Base-by-base conservation (phyloP, 2,888 invertebrate genomes). In the Tipula unca region DNA sequence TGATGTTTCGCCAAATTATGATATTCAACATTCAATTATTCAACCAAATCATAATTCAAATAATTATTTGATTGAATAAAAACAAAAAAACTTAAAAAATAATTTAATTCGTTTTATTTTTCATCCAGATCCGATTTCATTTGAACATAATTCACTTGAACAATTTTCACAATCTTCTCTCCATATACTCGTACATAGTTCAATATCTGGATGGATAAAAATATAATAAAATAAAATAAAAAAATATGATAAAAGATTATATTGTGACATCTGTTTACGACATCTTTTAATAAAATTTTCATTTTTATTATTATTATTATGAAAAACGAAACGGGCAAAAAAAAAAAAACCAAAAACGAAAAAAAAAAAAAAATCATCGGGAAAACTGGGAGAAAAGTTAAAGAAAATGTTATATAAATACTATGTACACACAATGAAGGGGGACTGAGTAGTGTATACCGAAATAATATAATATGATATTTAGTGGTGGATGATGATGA, bases 281-380 rank as follows among this genome's bases (percentile, higher is more conserved):
- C 91, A 91, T 90, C 90, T 91, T 91, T 91, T 91, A 91, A 91
- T 91, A 91, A 91, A 91, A 91, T 90, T 90, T 91, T 91, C 91
- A 91, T 91, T 91, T 90, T 90, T 91, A 91, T 91, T 91, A 90
- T 84, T 84, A 84, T 84, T 36, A 84, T 84, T 84, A 69, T 69
- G 69, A 69, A 69, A 69, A 25, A 69, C 14, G 69, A 69, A 69
- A 20, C 69, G 69, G 69, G 69, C 69, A 25, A 20, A 48, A 48
- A 48, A 48, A 48, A 39, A 69, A 25, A 20, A 25, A 10, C 13
- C n/a, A 69, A 69, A 69, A 25, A 69, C 14, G 69, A 69, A 69
- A 20, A 48, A 48, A 48, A 48, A 39, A 69, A 25, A 20, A 25
- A 10, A 6, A 69, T 69, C 69, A 69, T 69, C 69, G 69, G 25